Evolutionary conservation across 2,888 invertebrate species (phyloP), one percentile per base, ranked within the genome.

Genomic region (Ichneumon xanthorius): DNA sequence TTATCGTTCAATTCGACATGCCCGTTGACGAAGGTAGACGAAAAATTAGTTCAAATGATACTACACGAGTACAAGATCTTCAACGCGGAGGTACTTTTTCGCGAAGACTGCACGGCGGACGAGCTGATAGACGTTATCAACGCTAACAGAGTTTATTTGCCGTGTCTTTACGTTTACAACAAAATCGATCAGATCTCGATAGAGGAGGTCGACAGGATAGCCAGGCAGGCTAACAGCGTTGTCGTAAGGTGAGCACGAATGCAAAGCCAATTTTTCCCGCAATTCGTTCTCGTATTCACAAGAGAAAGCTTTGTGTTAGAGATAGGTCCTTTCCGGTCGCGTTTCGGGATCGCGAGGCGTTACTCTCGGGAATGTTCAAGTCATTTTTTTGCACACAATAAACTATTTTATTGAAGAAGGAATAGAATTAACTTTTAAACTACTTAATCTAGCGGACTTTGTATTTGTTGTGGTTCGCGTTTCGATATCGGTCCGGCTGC

Each of bases 171-270:
- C 95, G 99, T 99, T 79, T 99, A 99, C 95, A 99, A 99, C 95
- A 99, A 99, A 96, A 99, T 99, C 90, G 99, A 99, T 96, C 99
- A 99, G 95, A 98, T 99, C 91, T 98, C 99, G 73, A 98, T 99
- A 88, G 99, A 99, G 94, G 99, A 99, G 95, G 98, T 99, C 7
- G 98, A 99, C 94, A 95, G 98, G 92, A 96, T 99, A 94, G 99
- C 99, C 4, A 95, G 98, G 84, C 96, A 97, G 93, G 96, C 97
- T 0, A 95, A 98, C 94, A 97, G 98, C 85, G 97, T 99, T 85
- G 99, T 99, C 85, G 98, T 99, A 88, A 98, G 98, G 98, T 98
- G 94, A 92, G 92, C 88, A 68, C 1, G 16, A 61, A 6, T 5
- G 14, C 4, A 61, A 4, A 61, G 26, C 4, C 5, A 61, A 30